Base-by-base conservation (phyloP, 30 jellyfish, hydroid and myxozoan genomes). In the Haliclystus octoradiatus region DNA sequence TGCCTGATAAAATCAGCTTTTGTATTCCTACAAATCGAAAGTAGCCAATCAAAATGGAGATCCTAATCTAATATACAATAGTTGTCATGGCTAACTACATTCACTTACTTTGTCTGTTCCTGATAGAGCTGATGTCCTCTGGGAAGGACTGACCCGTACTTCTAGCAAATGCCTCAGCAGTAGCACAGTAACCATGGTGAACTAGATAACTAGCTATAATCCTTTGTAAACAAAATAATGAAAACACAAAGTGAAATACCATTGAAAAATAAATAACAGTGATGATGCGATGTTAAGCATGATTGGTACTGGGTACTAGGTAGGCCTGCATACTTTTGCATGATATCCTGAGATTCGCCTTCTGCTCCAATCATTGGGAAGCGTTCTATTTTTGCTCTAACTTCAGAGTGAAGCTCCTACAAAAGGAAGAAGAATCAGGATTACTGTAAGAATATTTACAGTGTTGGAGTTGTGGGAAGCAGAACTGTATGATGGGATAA, bases 161-260 rank as follows among this genome's bases (percentile, higher is more conserved):
- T 34, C 71, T 80, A 4, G 97, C 91, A 68, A 88, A 88, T 23
- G 88, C 79, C 68, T 88, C 97, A 12, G 94, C 94, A 9, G 97
- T 88, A 34, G 94, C 84, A 63, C 97, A 88, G 30, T 88, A 88
- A 5, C 97, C 97, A 66, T 88, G 94, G 73, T 88, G 97, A n/a
- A 88, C 93, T 2, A 88, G 65, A 71, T 88, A 88, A 12, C 93
- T 72, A 19, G 97, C 76, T 15, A 88, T 94, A 31, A 88, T 76
- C 68, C 97, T 88, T 50, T n/a, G 31, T 35, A 0, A 25, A 32
- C 25, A 30, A 51, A 69, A 0, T 1, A 67, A 69, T 1, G 40
- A 26, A 46, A 22, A 47, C 33, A 3, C 28, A 3, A 75, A 1
- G 15, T 65, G 0, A n/a, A n/a, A n/a, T n/a, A n/a, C n/a, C n/a